A percentile compares a stretch with the other conserved stretches of the same genome.
phyloP scores from a whole-genome alignment of 2,888 invertebrate species.

The Drosophila sordidula region DNA sequence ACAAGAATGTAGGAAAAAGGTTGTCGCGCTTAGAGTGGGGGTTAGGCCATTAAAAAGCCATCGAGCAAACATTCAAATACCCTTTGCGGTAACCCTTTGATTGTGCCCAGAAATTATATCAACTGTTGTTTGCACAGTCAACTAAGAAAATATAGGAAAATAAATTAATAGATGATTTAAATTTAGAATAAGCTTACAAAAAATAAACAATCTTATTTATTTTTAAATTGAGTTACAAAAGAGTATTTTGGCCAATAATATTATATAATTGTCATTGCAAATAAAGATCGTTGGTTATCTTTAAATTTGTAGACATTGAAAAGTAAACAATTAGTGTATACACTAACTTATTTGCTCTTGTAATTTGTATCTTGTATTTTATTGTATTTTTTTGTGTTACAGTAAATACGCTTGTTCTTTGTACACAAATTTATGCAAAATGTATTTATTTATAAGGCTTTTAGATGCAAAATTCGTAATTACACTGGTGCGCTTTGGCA shows the following conservation, averaged over 20 bases:
- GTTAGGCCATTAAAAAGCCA: constrained; percentile 36
- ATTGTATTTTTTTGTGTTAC: no score
- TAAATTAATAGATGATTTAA: not conserved
- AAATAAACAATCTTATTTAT: not conserved
- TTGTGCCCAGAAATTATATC: not conserved
- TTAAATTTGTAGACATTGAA: no score
- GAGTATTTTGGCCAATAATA: no score
- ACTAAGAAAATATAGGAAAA: not conserved
- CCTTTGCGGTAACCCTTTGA: constrained; percentile 1
- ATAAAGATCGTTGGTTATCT: no score
- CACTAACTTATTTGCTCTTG: no score
- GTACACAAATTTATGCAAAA: constrained; percentile 18
- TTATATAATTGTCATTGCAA: no score
- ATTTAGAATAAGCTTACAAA: not conserved
- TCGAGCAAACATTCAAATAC: constrained; percentile 12
- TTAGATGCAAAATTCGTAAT: constrained; percentile 37
- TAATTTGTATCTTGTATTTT: no score
- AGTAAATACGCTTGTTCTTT: no score
- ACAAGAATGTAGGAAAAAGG: constrained; percentile 11
- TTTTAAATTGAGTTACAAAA: no score
- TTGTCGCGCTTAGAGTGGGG: constrained; percentile 5
- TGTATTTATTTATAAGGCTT: constrained; percentile 39
- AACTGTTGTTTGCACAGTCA: not conserved
- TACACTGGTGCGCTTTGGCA: constrained; percentile 41
- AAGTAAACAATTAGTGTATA: no score